Evolutionary conservation across 2,888 invertebrate species (phyloP).

Genomic region (Andrena marginata): DNA sequence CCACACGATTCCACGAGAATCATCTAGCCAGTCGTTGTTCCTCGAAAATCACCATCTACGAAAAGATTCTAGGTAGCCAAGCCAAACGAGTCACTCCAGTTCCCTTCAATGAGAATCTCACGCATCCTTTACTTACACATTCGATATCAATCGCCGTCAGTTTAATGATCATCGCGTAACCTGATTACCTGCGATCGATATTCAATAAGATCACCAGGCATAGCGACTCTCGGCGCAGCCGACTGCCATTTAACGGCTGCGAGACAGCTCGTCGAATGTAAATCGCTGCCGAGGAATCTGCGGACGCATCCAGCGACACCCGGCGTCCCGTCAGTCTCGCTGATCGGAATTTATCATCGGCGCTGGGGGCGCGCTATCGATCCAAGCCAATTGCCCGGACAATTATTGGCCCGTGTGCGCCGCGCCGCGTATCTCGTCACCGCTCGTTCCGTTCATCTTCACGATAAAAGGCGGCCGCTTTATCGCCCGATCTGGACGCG

Average conservation of each 20-base stretch:
- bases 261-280: constrained; percentile 11
- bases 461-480: constrained; percentile 57
- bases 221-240: too few species aligned
- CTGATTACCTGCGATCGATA: too few species aligned
- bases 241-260: background rate
- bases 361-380: constrained; percentile 32
- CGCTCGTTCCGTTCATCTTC: constrained; percentile 35
- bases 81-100: too few species aligned
- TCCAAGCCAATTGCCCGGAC: constrained; percentile 36
- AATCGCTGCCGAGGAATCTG: constrained; percentile 10
- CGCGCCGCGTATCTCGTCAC: constrained; percentile 25
- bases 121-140: too few species aligned
- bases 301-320: constrained; percentile 9
- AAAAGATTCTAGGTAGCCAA: background rate
- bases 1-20: constrained; percentile 6
- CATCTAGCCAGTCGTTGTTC: constrained; percentile 37
- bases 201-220: too few species aligned
- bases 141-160: too few species aligned
- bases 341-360: constrained; percentile 36
- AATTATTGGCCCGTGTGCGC: constrained; percentile 44
- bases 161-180: too few species aligned
- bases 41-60: background rate
- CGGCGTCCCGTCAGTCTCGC: constrained; percentile 20
- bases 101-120: too few species aligned
- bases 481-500: constrained; percentile 66